phyloP scores from a whole-genome alignment of 1,140 invertebrate genomes.

The Drosophila pectinifera region DNA sequence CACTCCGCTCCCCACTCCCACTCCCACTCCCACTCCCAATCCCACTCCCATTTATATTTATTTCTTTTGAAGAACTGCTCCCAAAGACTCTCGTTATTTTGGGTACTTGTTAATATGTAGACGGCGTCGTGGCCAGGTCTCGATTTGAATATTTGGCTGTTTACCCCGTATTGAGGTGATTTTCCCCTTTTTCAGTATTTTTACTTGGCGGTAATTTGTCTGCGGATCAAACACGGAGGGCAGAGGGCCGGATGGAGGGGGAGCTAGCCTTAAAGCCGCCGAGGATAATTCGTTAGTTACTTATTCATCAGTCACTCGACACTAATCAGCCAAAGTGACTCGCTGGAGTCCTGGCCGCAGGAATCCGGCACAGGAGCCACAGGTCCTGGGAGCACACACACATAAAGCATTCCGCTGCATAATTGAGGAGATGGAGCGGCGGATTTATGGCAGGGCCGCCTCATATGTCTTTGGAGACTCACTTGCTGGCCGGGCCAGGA shows the following conservation, averaged over 20 bases:
- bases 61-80: constrained; percentile 14
- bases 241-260: too few species aligned
- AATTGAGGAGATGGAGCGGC: constrained; percentile 64
- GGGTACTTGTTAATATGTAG: constrained; percentile 62
- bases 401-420: constrained; percentile 80
- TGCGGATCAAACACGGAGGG: constrained; percentile 64
- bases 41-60: constrained; percentile 15
- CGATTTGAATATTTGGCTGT: constrained; percentile 35
- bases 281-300: constrained; percentile 65
- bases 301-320: constrained; percentile 77
- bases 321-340: constrained; percentile 79
- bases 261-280: too few species aligned
- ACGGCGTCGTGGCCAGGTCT: constrained; percentile 42
- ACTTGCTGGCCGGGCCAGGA: constrained; percentile 49
- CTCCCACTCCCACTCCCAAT: too few species aligned
- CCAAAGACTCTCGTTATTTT: constrained; percentile 12
- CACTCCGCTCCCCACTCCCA: constrained; percentile 1
- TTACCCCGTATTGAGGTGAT: constrained; percentile 34
- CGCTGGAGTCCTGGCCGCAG: constrained; percentile 47
- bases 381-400: constrained; percentile 6
- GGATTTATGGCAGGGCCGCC: constrained; percentile 74
- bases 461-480: constrained; percentile 80
- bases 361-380: constrained; percentile 61
- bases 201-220: constrained; percentile 63
- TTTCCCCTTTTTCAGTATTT: constrained; percentile 26